A percentile compares a stretch with the other conserved stretches of the same genome.
phyloP scores from a whole-genome alignment of 2,888 invertebrate genomes.

The Steinernema scapterisci region DNA sequence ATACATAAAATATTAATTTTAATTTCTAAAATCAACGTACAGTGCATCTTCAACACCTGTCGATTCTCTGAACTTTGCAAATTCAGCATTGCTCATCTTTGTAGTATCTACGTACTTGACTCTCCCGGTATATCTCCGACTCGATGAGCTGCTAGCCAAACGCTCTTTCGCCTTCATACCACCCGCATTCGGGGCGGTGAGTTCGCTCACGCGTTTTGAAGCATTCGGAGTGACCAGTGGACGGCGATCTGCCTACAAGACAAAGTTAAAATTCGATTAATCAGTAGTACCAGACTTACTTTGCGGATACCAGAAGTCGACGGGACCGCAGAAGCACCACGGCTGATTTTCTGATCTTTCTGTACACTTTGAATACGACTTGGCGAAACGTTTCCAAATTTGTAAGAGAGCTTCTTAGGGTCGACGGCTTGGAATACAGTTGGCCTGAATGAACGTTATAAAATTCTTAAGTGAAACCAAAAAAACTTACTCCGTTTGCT shows the following conservation, averaged over 20 bases:
- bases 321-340: no score
- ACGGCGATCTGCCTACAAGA: not conserved
- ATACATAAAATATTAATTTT: not conserved
- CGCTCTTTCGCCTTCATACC: no score
- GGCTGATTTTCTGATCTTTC: not conserved
- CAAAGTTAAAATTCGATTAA: not conserved
- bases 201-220: not conserved
- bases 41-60: not conserved
- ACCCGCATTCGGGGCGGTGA: not conserved
- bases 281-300: no score
- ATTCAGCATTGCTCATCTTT: constrained; percentile 1
- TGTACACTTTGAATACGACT: constrained; percentile 6
- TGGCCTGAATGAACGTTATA: not conserved
- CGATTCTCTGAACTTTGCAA: not conserved
- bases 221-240: not conserved
- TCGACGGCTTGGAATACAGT: not conserved
- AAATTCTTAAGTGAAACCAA: not conserved
- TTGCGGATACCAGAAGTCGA: no score
- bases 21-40: not conserved
- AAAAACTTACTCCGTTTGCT: not conserved
- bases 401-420: constrained; percentile 6
- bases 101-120: not conserved
- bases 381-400: constrained; percentile 21
- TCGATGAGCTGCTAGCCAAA: no score
- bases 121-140: no score